Evolutionary conservation across 2,888 invertebrate genomes (phyloP).

Genomic region (Drosophila anomelani): DNA sequence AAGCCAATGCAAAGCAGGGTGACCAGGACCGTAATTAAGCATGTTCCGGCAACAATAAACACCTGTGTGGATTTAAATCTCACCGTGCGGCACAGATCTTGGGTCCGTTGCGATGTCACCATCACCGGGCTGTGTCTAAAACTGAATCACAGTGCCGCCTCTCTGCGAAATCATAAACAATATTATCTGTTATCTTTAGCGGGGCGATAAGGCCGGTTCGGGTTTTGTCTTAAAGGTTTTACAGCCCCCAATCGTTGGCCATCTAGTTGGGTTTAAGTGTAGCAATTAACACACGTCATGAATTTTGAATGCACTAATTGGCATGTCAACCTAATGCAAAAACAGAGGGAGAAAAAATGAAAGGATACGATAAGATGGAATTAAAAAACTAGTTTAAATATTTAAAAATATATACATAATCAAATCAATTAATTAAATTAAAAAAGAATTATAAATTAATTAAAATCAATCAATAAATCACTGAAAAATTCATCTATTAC

Average conservation of each 20-base stretch:
- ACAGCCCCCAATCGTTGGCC: slow-evolving; percentile 29
- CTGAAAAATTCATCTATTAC: no score
- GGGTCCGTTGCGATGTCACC: slow-evolving; percentile 38
- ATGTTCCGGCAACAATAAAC: slow-evolving; percentile 70
- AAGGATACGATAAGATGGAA: no score
- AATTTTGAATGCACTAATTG: slow-evolving; percentile 74
- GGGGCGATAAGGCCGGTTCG: slow-evolving; percentile 10
- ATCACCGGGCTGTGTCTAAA: slow-evolving; percentile 25
- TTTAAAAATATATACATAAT: neutral
- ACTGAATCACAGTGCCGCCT: slow-evolving; percentile 20
- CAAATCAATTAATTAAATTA: no score
- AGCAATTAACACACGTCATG: slow-evolving; percentile 69
- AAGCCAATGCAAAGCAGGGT: slow-evolving; percentile 76
- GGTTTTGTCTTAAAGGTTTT: slow-evolving; percentile 42
- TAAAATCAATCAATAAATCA: no score
- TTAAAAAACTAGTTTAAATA: neutral
- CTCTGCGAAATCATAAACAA: slow-evolving; percentile 17
- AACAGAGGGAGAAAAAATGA: slow-evolving; percentile 49
- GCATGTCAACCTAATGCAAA: slow-evolving; percentile 54
- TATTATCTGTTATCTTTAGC: slow-evolving; percentile 17
- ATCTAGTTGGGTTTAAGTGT: slow-evolving; percentile 53
- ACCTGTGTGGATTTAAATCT: slow-evolving; percentile 69
- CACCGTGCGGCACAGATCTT: slow-evolving; percentile 40
- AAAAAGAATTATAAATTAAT: no score
- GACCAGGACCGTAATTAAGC: slow-evolving; percentile 66